Evolutionary conservation across 1,140 invertebrate species (phyloP).

Genomic region (Episyrphus balteatus): DNA sequence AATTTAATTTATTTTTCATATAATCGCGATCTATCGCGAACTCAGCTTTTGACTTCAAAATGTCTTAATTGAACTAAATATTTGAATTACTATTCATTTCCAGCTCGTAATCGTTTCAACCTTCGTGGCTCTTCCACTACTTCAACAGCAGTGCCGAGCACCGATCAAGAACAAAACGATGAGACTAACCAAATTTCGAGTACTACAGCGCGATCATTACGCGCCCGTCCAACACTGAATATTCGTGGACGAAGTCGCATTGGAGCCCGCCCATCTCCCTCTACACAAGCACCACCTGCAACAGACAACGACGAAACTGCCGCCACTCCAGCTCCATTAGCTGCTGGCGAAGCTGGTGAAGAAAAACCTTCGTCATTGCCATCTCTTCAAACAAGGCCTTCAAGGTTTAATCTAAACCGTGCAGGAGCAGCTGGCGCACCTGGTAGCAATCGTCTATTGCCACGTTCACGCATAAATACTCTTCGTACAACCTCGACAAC

Average conservation of each 20-base stretch:
- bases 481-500: constrained; percentile 25
- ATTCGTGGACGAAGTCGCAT: constrained; percentile 40
- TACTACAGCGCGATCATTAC: constrained; percentile 35
- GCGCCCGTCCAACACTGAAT: constrained; percentile 46
- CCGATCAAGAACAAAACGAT: constrained; percentile 19
- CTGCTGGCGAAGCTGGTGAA: constrained; percentile 23
- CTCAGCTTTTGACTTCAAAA: too few relatives aligned
- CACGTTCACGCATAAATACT: constrained; percentile 18
- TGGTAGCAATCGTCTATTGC: constrained; percentile 19
- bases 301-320: constrained; percentile 19
- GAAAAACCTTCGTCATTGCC: constrained; percentile 39
- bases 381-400: constrained; percentile 19
- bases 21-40: neutral
- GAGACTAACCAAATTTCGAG: constrained; percentile 24
- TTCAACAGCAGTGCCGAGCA: constrained; percentile 20
- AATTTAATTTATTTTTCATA: neutral
- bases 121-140: constrained; percentile 24
- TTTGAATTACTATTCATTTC: constrained; percentile 2
- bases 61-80: too few relatives aligned
- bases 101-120: constrained; percentile 34
- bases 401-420: constrained; percentile 31
- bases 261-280: constrained; percentile 38
- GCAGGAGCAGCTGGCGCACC: constrained; percentile 4
- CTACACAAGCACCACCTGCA: constrained; percentile 32
- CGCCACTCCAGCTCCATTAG: constrained; percentile 36